These are phyloP conservation scores for Pangasius sanitwongsei DNA, from an alignment of 2,797 vertebrate species.

Conservation along the genomic window DNA sequence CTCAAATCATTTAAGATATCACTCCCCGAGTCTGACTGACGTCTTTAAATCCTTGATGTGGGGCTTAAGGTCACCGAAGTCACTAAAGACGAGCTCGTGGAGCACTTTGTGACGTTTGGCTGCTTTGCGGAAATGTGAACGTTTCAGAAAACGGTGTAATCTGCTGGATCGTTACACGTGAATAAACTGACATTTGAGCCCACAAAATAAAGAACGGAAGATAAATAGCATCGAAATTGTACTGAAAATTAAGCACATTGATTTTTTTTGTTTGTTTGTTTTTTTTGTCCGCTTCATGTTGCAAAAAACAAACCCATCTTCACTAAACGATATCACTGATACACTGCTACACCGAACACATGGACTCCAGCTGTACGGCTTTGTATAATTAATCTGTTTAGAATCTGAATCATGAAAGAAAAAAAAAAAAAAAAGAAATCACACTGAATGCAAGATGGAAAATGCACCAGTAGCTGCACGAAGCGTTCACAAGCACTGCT, in stretches of 20 bases:
- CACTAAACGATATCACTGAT: not conserved
- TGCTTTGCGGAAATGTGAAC: not conserved
- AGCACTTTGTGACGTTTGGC: not conserved
- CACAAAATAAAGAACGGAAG: not conserved
- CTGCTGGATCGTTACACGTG: not conserved
- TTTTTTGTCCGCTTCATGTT: not conserved
- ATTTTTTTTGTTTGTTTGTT: not conserved
- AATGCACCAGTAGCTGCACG: not conserved
- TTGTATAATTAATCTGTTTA: constrained; percentile 10
- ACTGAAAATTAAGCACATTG: not conserved
- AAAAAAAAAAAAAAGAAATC: not conserved
- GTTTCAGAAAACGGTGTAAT: not conserved
- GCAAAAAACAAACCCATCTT: not conserved
- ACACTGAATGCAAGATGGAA: not conserved
- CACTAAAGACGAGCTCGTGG: not conserved
- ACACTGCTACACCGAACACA: not conserved
- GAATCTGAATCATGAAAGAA: not conserved
- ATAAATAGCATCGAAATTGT: not conserved
- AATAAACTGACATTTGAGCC: not conserved
- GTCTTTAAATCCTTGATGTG: not conserved
- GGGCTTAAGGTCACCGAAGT: not conserved
- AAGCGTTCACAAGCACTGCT: not conserved
- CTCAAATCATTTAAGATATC: not conserved
- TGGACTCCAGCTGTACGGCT: not conserved
- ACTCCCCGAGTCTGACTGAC: not conserved